phyloP scores from a whole-genome alignment of 2,888 invertebrate genomes.

The Clusia tigrina region DNA sequence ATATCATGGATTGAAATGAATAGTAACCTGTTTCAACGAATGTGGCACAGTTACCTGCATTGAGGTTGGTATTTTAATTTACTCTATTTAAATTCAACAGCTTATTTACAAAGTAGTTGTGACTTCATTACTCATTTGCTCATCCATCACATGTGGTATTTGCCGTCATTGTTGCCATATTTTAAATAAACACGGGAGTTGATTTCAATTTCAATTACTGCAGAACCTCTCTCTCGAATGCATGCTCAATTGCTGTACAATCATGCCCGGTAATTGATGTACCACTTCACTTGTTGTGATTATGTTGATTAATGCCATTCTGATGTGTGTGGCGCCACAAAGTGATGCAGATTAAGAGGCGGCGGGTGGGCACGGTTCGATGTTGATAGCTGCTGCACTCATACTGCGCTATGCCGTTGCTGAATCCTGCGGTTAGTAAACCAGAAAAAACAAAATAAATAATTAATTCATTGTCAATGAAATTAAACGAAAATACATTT shows the following conservation, averaged over 20 bases:
- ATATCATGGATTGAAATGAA: no score
- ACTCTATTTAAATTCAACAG: no score
- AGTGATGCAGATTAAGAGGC: not conserved
- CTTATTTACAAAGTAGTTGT: no score
- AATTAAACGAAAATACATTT: not conserved
- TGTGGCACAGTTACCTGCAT: no score
- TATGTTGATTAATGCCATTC: not conserved
- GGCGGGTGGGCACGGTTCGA: not conserved
- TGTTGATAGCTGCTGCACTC: no score
- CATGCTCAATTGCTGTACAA: not conserved
- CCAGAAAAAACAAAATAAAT: not conserved
- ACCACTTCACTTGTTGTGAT: not conserved
- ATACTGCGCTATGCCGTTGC: not conserved
- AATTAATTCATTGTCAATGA: conserved; percentile 1
- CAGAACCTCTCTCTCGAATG: not conserved
- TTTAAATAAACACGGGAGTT: no score
- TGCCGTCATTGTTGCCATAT: no score
- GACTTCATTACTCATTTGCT: no score
- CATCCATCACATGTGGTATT: no score
- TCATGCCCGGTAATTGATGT: not conserved
- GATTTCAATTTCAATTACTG: not conserved
- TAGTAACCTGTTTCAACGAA: no score
- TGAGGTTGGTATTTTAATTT: no score
- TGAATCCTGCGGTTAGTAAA: not conserved
- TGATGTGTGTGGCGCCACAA: not conserved